These are phyloP conservation scores for Petroica traversi DNA, from an alignment of 2,113 vertebrate species.

Conservation along the genomic window DNA sequence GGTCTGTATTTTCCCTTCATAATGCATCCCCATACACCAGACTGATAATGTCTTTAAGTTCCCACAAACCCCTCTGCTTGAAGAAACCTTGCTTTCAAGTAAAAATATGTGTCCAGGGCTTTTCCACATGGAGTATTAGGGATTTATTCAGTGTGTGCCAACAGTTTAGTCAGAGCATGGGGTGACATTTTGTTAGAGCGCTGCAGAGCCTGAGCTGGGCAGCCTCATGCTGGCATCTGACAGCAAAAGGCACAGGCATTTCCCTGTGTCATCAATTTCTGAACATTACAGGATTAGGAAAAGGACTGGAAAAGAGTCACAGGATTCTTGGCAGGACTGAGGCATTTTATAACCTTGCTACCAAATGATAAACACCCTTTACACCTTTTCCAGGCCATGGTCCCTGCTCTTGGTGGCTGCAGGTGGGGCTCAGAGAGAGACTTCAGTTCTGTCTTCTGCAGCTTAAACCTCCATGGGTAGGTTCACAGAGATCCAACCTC, in stretches of 20 bases:
- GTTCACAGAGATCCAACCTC: neutral
- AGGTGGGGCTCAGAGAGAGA: neutral
- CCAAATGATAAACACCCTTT: neutral
- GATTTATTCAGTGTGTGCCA: neutral
- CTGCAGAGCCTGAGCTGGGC: neutral
- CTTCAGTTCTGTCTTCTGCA: neutral
- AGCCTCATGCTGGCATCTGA: fast-evolving
- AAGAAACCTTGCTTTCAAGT: neutral
- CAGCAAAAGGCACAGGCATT: neutral
- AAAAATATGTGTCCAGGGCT: neutral
- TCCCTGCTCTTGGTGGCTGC: neutral
- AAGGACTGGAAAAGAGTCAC: neutral
- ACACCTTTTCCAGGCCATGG: neutral
- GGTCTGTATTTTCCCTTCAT: neutral
- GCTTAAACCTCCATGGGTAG: neutral
- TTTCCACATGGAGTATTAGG: neutral
- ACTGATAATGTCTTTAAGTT: neutral
- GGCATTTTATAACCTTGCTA: neutral
- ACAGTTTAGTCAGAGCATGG: fast-evolving
- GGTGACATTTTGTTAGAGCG: fast-evolving
- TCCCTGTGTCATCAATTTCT: neutral
- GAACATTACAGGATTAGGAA: neutral
- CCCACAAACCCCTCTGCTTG: neutral
- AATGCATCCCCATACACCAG: neutral
- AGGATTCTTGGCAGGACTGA: neutral